Evolutionary conservation across 2,888 invertebrate genomes (phyloP), one percentile per base, ranked within the genome.

Genomic region (Matsumyia berberina): DNA sequence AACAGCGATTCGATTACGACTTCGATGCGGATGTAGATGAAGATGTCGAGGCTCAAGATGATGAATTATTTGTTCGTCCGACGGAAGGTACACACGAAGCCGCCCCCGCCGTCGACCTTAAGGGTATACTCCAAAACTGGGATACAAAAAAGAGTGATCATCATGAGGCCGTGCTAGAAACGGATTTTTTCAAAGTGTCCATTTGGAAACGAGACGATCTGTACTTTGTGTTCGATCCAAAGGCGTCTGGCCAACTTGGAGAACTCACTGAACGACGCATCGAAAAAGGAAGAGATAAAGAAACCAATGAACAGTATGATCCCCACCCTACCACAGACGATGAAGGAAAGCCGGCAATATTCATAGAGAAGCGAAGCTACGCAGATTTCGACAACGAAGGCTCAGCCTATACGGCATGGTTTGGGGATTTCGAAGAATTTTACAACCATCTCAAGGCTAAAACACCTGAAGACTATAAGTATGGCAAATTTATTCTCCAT

Each of bases 161-260:
- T 11, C 31, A 74, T 1, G 83, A 77, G 42, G 87, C 81, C 11
- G 78, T 87, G 5, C 17, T 88, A 1, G 81, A 87, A 29, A 78
- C 87, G 0, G 86, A 85, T 12, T 76, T 88, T 9, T 87, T 80
- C 35, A 76, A 42, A 24, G 42, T 87, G 6, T 94, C 93, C 0
- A 90, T 95, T 0, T 95, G 94, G 94, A 92, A 91, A 72, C 91
- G 93, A 1, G 92, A 93, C 0, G 88, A 92, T 4, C 91, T 92
- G 51, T 92, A 91, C 74, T 93, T 93, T 86, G 92, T 93, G 88
- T 95, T 94, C 66, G 94, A 95, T 87, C 94, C 95, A 0, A 93
- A 94, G 31, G 93, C 93, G 0, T 93, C 94, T 66, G 93, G 94
- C 86, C 93, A 93, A 9, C 91, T 93, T 17, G 95, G 95, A 87